These are phyloP conservation scores for Hylomyscus alleni DNA, from an alignment of 2,797 vertebrate genomes.

Conservation along the genomic window DNA sequence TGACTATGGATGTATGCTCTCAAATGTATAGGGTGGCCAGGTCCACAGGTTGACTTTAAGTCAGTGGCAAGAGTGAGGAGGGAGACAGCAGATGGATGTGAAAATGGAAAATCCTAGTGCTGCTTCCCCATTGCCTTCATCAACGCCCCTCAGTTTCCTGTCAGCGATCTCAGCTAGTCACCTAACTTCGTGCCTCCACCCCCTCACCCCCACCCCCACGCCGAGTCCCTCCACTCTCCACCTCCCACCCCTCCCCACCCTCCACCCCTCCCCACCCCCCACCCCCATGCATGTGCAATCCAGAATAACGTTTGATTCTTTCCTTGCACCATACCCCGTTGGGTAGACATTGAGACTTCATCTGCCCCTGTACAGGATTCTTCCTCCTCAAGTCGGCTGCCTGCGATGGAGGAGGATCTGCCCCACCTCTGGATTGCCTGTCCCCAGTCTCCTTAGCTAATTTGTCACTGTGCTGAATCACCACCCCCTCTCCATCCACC, in stretches of 20 bases:
- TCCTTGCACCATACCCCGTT: constrained; percentile 47
- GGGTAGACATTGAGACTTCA: constrained; percentile 53
- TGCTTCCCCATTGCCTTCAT: neutral
- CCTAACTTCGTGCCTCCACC: neutral
- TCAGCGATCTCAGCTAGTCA: neutral
- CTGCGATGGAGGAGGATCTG: neutral
- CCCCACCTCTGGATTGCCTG: neutral
- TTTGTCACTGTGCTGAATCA: neutral
- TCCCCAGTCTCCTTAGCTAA: neutral
- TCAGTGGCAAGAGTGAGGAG: neutral
- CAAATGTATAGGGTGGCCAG: neutral
- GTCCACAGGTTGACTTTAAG: neutral
- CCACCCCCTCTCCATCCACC: neutral
- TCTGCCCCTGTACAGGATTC: neutral
- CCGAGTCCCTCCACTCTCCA: no score
- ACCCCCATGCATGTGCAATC: neutral
- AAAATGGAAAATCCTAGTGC: neutral
- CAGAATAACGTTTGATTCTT: constrained; percentile 34
- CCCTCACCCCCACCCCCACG: neutral
- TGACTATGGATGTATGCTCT: neutral
- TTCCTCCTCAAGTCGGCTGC: neutral
- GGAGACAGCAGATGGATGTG: neutral
- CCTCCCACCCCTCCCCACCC: no score
- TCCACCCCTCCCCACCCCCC: no score
- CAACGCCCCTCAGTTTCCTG: neutral